Percentiles rank a stretch among this genome's conserved stretches.
phyloP scores from a whole-genome alignment of 2,113 vertebrate species.

The Sinosuthora webbiana region DNA sequence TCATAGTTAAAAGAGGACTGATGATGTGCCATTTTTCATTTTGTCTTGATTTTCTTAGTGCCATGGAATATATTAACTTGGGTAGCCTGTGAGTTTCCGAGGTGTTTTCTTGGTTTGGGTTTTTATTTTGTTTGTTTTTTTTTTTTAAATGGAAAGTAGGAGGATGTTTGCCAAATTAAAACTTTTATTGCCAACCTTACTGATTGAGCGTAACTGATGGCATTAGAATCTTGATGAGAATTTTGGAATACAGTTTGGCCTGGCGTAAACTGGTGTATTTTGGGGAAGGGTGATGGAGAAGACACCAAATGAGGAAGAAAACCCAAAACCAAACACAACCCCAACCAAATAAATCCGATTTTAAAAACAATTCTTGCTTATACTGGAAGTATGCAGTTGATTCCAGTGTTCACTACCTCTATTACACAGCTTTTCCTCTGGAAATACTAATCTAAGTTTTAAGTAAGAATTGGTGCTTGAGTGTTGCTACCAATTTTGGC shows the following conservation, averaged over 20 bases:
- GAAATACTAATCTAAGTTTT: neutral
- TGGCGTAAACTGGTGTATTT: rapidly evolving
- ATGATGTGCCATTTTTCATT: neutral
- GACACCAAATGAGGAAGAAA: neutral
- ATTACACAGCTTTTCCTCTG: neutral
- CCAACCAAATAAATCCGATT: neutral
- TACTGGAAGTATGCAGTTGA: neutral
- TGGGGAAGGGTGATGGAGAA: neutral
- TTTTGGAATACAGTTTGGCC: neutral
- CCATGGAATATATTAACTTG: neutral
- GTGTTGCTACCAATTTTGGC: neutral
- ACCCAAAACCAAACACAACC: neutral
- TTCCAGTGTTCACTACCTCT: neutral
- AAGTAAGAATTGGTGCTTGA: neutral
- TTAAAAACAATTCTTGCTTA: neutral
- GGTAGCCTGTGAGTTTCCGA: neutral
- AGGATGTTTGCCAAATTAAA: neutral
- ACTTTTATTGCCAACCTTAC: neutral
- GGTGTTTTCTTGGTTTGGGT: neutral
- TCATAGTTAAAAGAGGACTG: neutral
- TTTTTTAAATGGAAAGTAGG: neutral
- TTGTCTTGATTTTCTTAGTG: neutral
- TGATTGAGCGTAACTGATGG: neutral
- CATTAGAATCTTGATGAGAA: neutral
- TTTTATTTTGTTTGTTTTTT: neutral